These are phyloP conservation scores for Aegotheles bennettii DNA, from an alignment of 2,113 vertebrate genomes.

Conservation along the genomic window DNA sequence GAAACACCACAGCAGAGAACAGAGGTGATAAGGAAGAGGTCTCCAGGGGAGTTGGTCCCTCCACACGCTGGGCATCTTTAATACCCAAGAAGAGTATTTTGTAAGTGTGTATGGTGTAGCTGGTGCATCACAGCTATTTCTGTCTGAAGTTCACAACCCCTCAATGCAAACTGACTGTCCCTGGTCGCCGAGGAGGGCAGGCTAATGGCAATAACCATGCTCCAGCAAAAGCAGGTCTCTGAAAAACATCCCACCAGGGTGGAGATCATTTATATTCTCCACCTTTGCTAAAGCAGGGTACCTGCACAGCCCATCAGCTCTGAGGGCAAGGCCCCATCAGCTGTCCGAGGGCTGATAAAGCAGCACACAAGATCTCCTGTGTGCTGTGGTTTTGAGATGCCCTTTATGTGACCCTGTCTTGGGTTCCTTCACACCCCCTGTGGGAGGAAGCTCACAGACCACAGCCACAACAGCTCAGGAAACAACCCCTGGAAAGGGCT, in stretches of 20 bases:
- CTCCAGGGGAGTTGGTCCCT: not conserved
- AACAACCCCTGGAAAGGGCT: not conserved
- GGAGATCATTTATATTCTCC: not conserved
- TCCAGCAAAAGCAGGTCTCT: not conserved
- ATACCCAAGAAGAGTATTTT: not conserved
- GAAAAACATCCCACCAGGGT: not conserved
- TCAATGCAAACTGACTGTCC: not conserved
- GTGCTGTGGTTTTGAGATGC: not conserved
- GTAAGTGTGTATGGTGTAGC: accelerated
- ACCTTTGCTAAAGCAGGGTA: not conserved
- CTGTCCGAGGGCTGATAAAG: accelerated
- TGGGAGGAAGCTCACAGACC: not conserved
- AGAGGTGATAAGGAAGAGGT: not conserved
- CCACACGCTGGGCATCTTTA: not conserved
- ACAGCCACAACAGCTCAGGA: not conserved
- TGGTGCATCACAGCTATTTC: not conserved
- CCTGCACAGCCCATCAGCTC: not conserved
- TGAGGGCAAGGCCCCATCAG: not conserved
- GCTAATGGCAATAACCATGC: not conserved
- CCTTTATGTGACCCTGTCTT: not conserved
- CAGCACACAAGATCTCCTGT: not conserved
- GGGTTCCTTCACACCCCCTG: not conserved
- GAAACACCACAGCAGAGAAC: not conserved
- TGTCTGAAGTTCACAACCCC: not conserved
- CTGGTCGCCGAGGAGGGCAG: not conserved